A percentile compares a stretch with the other conserved stretches of the same genome.
Conservation (phyloP, 2,888 invertebrate genomes). For the Napeogenes inachia region DNA sequence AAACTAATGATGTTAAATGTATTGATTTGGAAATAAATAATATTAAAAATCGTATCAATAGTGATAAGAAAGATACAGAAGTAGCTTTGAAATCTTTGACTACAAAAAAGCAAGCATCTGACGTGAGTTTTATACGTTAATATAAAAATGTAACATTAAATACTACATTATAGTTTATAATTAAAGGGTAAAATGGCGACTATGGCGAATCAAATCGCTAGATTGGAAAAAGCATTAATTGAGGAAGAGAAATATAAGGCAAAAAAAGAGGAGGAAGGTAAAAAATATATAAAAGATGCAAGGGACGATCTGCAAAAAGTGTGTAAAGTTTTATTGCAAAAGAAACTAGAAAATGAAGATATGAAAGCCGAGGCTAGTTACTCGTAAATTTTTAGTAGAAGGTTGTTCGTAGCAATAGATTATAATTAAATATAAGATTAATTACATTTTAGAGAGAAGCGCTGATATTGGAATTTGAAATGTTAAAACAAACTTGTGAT, state of each 20-base stretch:
- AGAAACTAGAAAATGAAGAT: constrained; percentile 62
- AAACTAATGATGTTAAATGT: constrained; percentile 51
- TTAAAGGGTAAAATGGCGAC: constrained; percentile 43
- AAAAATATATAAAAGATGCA: constrained; percentile 49
- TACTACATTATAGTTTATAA: neutral
- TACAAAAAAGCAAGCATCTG: constrained; percentile 46
- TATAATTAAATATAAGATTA: neutral
- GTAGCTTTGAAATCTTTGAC: constrained; percentile 37
- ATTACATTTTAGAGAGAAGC: constrained; percentile 51
- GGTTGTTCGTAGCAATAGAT: neutral
- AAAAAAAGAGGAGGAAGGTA: constrained; percentile 53
- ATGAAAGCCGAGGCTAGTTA: constrained; percentile 50
- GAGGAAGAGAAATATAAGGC: constrained; percentile 44
- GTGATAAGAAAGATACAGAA: constrained; percentile 43
- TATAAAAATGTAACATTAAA: neutral
- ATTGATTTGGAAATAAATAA: constrained; percentile 50
- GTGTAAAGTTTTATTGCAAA: constrained; percentile 52
- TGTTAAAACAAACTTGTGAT: constrained; percentile 46
- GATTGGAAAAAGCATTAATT: constrained; percentile 35
- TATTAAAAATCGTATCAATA: constrained; percentile 47
- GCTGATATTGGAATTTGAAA: constrained; percentile 48
- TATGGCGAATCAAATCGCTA: constrained; percentile 38
- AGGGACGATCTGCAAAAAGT: constrained; percentile 58
- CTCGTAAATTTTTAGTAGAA: constrained; percentile 2
- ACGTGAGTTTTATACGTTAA: constrained; percentile 41